Conservation (phyloP, 2,113 vertebrate species). For the Boulengeromyrus knoepffleri region DNA sequence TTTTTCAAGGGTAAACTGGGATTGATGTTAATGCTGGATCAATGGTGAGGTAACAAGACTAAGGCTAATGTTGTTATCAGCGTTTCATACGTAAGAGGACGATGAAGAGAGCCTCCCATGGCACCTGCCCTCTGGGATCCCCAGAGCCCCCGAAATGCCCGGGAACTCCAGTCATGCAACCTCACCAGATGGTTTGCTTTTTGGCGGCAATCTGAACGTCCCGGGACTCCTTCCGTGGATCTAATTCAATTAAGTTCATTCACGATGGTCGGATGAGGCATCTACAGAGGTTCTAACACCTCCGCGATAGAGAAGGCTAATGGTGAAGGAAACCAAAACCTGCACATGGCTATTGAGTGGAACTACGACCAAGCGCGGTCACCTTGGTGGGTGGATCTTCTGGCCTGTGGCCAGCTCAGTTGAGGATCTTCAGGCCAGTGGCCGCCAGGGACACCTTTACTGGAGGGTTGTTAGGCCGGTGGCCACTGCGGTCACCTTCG, state of each 20-base stretch:
- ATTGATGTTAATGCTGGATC: background rate
- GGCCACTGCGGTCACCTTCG: background rate
- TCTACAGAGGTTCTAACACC: background rate
- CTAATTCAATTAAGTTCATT: background rate
- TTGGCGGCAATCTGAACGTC: background rate
- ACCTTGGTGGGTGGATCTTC: background rate
- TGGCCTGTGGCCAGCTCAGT: background rate
- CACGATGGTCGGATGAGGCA: background rate
- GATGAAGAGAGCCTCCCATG: background rate
- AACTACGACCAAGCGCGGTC: background rate
- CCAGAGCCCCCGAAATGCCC: background rate
- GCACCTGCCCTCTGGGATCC: background rate
- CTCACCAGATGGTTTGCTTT: background rate
- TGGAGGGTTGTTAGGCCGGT: background rate
- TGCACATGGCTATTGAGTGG: background rate
- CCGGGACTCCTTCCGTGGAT: background rate
- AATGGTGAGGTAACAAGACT: background rate
- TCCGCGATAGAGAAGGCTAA: background rate
- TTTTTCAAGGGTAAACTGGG: background rate
- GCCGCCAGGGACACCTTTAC: background rate
- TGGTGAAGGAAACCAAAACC: background rate
- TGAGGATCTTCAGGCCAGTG: background rate
- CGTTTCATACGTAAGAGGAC: background rate
- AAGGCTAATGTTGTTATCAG: background rate
- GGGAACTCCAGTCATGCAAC: background rate